Evolutionary conservation across 2,113 vertebrate species (phyloP), one percentile per base, ranked within the genome.

Genomic region (Apteryx owenii): DNA sequence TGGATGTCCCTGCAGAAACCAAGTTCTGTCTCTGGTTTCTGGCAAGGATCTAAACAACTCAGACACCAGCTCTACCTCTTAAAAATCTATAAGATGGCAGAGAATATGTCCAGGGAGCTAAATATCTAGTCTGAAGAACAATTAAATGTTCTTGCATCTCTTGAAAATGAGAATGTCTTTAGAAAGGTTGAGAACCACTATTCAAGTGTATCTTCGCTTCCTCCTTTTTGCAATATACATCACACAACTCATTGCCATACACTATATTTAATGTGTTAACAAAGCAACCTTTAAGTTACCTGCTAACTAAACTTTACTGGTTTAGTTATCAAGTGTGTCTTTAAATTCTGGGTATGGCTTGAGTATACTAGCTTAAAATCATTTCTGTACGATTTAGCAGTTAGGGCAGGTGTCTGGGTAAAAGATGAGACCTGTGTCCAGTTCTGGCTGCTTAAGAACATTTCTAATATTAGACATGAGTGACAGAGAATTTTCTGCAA

Each of bases 221-320:
- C 54, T 17, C 19, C 29, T 65, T 85, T 81, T 90, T 2, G 1
- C 42, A 62, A 23, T 29, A 79, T 2, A 23, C 4, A 38, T 31
- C 6, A 76, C 66, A 78, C 17, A 82, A 42, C 19, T 62, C 29
- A 85, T 28, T 50, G 22, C 19, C 2, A 20, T 10, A 53, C 3
- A 13, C 3, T 42, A 5, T 12, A 29, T 5, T 3, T 9, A 88
- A 42, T 20, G 21, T 0, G 0, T 36, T 78, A 1, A 2, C n/a
- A 83, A 72, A 78, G 78, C 33, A 68, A 72, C 13, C 7, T n/a
- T 77, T 65, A 40, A 48, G 66, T 51, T 78, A 61, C 4, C 15
- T 36, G 11, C 22, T 68, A 81, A 65, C 12, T 44, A 9, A 71
- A 14, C 65, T 71, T 58, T 77, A 22, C 61, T 76, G 11, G 3